Evolutionary conservation across 92 coral and sea anemone genomes (phyloP), one percentile per base, ranked within the genome.

Genomic region (Zoanthus gigantus): DNA sequence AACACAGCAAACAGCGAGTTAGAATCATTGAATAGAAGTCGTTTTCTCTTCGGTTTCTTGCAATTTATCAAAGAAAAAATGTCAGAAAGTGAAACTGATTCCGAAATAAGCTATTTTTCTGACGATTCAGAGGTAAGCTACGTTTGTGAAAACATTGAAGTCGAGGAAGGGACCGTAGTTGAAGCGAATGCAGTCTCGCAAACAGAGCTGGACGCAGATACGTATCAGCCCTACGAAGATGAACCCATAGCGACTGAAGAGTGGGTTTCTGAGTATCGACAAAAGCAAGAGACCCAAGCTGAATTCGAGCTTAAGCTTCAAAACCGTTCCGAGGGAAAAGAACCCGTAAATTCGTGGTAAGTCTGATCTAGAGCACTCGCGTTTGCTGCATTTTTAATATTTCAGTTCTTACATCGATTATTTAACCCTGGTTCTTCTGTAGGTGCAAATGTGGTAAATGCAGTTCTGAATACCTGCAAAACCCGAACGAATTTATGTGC

Each of bases 391-490:
- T 23, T n/a, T 45, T 15, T 32, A 32, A 54, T 85, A 28, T 83
- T 72, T 72, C 67, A 67, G 46, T 75, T 42, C 66, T 54, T 54
- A 37, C 48, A n/a, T 30, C 31, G 13, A 63, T 50, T 78, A 66
- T 68, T 42, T 34, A 57, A 65, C 78, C 56, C 63, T 86, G 73
- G 67, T 32, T 75, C 81, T 63, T 66, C 72, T 83, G 44, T 72
- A 89, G 90, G 94, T 89, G 94, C 89, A 89, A 84, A 80, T 91
- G 94, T 78, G 94, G 94, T 71, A 75, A 60, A 71, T 92, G 90
- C 50, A 71, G 88, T 53, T 31, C 60, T 34, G 91, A 88, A 48
- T 50, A 72, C 31, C 88, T 78, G 30, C 93, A 82, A 73, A 87
- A 91, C 88, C 84, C 89, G 18, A 91, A 91, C 58, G 89, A 91